Base-by-base conservation (phyloP, 2,113 vertebrate genomes). In the Eulemur rufifrons region DNA sequence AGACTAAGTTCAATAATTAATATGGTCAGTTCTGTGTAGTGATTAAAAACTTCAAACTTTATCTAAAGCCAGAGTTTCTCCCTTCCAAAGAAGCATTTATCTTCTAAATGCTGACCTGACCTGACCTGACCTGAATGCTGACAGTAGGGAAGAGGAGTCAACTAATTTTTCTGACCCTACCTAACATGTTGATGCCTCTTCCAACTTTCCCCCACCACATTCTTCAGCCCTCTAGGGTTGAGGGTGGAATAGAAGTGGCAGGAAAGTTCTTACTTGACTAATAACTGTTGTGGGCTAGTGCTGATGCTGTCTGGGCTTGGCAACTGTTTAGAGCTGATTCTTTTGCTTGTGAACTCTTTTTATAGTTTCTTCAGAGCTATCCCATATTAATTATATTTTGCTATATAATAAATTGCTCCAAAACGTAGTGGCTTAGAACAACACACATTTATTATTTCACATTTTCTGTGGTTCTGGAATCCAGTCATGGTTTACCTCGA, bases 361-460 rank as follows among this genome's bases (percentile, higher is more conserved):
- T 78, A 15, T 42, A 7, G 34, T 69, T 83, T 77, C 34, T 85
- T 78, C 39, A 71, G n/a, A 95, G 80, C 45, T 42, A 68, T 15
- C 42, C 32, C 50, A 27, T 80, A 61, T 87, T 76, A n/a, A n/a
- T 63, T 69, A 69, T 56, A 76, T 87, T 69, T 69, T 37, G 39
- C 52, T 47, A 18, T 42, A 50, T 80, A 88, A 42, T 45, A 88
- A 34, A 80, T 85, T 52, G 52, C 73, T 81, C 18, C 18, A 64
- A 64, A 97, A 68, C 11, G 13, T 94, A 64, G 10, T 54, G 50
- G 27, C 66, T 78, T 92, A 73, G 89, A 96, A 80, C 39, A 89
- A 47, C 32, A 56, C 83, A 71, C n/a, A 37, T 52, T 47, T 71
- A 59, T 76, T 73, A 76, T 61, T 63, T 88, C 37, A 69, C 12